These are phyloP conservation scores for Caenorhabditis sp. DNA, from an alignment of 2,888 invertebrate species.

Conservation along the genomic window DNA sequence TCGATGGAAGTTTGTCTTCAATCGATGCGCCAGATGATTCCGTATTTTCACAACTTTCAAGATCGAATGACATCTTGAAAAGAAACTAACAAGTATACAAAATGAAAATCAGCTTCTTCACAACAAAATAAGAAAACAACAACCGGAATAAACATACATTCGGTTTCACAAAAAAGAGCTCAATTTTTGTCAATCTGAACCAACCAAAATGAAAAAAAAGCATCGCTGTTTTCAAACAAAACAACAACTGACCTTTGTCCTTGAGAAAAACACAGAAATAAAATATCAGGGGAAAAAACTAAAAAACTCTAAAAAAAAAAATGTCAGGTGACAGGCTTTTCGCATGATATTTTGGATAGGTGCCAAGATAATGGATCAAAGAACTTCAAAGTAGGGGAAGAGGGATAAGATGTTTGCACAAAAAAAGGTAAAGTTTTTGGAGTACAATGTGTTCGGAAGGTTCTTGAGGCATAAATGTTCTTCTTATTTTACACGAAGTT, in stretches of 20 bases:
- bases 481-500: no score
- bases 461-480: no score
- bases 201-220: not conserved
- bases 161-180: no score
- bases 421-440: no score
- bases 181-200: no score
- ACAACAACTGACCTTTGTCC: slow-evolving; percentile 1
- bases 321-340: not conserved
- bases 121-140: no score
- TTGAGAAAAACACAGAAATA: not conserved
- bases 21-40: slow-evolving; percentile 49
- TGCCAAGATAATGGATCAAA: not conserved
- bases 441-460: no score
- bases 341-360: not conserved
- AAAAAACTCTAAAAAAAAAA: no score
- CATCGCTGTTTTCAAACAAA: not conserved
- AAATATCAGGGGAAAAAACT: not conserved
- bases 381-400: not conserved
- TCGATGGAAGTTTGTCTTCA: slow-evolving; percentile 53
- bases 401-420: no score
- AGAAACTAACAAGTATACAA: not conserved
- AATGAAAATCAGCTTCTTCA: no score
- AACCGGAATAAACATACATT: no score
- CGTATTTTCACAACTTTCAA: slow-evolving; percentile 47
- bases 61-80: slow-evolving; percentile 42